phyloP scores from a whole-genome alignment of 2,797 vertebrate species.

The Urocyon cinereoargenteus region DNA sequence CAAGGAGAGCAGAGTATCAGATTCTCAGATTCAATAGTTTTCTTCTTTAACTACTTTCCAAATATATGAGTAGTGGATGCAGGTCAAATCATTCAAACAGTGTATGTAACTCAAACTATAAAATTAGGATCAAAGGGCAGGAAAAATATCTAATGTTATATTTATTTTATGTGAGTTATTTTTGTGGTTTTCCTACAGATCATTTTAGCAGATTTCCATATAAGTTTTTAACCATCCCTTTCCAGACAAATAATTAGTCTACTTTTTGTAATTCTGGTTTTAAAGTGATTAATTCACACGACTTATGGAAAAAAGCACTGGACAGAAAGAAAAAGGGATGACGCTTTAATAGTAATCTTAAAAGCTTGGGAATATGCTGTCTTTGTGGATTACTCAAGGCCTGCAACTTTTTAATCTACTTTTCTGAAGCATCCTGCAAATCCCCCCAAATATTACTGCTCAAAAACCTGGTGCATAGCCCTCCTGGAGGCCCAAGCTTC shows the following conservation, averaged over 20 bases:
- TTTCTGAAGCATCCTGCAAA: background rate
- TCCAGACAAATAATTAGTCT: background rate
- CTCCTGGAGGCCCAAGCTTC: background rate
- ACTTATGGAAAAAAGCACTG: background rate
- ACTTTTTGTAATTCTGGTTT: background rate
- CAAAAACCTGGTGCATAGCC: background rate
- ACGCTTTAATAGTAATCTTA: background rate
- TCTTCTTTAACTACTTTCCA: constrained; percentile 58
- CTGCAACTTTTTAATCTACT: constrained; percentile 44
- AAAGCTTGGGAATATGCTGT: background rate
- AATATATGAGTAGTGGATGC: constrained; percentile 21
- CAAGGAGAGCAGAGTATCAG: background rate
- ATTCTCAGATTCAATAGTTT: constrained; percentile 41
- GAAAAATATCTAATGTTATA: background rate
- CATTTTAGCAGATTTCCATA: constrained; percentile 37
- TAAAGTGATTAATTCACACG: background rate
- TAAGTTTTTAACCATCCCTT: background rate
- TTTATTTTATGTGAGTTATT: constrained; percentile 65
- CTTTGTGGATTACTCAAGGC: background rate
- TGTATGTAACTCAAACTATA: constrained; percentile 7
- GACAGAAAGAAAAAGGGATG: background rate
- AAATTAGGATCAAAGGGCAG: constrained; percentile 40
- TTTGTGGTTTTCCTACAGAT: constrained; percentile 42
- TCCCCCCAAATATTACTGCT: background rate
- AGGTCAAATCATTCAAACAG: constrained; percentile 42